Evolutionary conservation across 2,888 invertebrate genomes (phyloP).

Genomic region (Odontocerum albicorne): DNA sequence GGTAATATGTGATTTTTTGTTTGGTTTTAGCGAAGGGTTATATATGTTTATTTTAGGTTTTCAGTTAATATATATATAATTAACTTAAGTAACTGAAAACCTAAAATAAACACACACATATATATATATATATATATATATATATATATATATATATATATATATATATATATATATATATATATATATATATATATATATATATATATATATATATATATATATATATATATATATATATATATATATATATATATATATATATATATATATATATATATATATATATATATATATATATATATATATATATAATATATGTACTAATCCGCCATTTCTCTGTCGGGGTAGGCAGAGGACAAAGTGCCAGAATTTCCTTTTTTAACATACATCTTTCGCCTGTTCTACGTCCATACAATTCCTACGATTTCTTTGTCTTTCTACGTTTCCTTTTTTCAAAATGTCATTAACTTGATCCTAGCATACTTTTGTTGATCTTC

Average conservation of each 20-base stretch:
- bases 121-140: not conserved
- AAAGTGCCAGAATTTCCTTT: too few species aligned
- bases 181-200: not conserved
- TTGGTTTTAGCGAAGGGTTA: too few species aligned
- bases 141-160: not conserved
- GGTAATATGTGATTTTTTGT: too few species aligned
- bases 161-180: not conserved
- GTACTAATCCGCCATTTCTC: too few species aligned
- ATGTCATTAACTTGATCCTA: too few species aligned
- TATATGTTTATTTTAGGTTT: too few species aligned
- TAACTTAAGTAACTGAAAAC: not conserved
- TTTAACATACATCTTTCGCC: too few species aligned
- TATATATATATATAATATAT: not conserved
- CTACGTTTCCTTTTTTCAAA: too few species aligned
- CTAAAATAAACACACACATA: not conserved
- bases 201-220: not conserved
- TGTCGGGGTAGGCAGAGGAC: too few species aligned
- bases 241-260: not conserved
- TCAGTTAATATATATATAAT: not conserved
- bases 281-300: not conserved
- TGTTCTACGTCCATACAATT: too few species aligned
- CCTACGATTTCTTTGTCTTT: too few species aligned
- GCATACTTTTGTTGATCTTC: too few species aligned
- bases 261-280: not conserved
- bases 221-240: not conserved